Base-by-base conservation (phyloP, 2,113 vertebrate genomes). In the Nerophis lumbriciformis region DNA sequence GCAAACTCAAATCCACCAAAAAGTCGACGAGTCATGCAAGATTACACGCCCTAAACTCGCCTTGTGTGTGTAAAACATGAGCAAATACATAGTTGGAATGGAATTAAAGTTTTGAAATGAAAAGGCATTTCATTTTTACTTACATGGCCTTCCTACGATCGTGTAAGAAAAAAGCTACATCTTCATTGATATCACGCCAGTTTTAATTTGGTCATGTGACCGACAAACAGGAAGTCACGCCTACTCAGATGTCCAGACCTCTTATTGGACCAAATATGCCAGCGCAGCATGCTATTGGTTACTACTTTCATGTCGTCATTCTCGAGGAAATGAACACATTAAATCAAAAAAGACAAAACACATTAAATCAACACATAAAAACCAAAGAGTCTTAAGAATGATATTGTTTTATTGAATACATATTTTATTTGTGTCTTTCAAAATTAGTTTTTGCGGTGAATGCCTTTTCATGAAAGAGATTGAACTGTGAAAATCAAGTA, bases 161-260 rank as follows among this genome's bases (percentile, higher is more conserved):
- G 1, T 5, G 0, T 5, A 4, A 14, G 2, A 59, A 59, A 16
- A 13, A 58, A 8, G 36, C 12, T 0, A 13, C 6, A 1, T 7
- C 10, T 0, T 2, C 0, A 48, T 8, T 19, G 61, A 5, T 35
- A 49, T 77, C 86, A 84, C 2, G 13, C 72, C 73, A 78, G 71
- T 79, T 61, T 19, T 19, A 47, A 82, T 85, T 78, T 71, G 59
- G 49, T 87, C 88, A 87, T 39, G 15, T 87, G 86, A 84, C 42
- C 11, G 1, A 1, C 11, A 57, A 60, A 80, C 52, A 52, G 80
- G 83, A 86, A 84, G 69, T 85, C 6, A 63, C 74, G 78, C 83
- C 75, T 53, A 7, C 4, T 44, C n/a, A 5, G 6, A 35, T 14
- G 5, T 63, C 5, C 10, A 12, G 15, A 14, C 3, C 38, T 49